Base-by-base conservation (phyloP, 2,797 vertebrate genomes). In the Aeoliscus strigatus region DNA sequence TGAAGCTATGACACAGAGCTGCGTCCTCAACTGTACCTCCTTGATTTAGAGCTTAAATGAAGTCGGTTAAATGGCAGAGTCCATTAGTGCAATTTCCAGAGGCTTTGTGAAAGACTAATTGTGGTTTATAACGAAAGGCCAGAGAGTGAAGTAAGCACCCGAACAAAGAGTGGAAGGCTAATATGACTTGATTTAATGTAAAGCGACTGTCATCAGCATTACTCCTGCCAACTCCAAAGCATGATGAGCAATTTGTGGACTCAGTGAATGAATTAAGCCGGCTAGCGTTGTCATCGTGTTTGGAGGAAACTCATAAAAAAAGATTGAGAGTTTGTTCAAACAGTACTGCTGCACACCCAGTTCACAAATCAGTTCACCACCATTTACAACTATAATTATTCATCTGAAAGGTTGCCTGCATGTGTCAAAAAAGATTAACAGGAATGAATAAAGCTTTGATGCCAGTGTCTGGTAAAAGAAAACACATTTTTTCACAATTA, bases 91-190 rank as follows among this genome's bases (percentile, higher is more conserved):
- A 62, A 73, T 73, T 81, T 83, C 67, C 60, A 65, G 63, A 48
- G 52, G 71, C 70, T 70, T 86, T 82, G 86, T 82, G 73, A 84
- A 79, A 64, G 70, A 62, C 66, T 86, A 86, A 84, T 86, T 87
- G 80, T 78, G 60, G 68, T 60, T 73, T 69, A 39, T 18, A 62
- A 34, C 75, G 50, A 73, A 78, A 67, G 51, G 44, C 71, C 38
- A 46, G 28, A 42, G 44, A 54, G 57, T 38, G 48, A 57, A 37
- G 48, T 60, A 63, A 69, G 47, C 51, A 51, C 44, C 48, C 31
- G 32, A 52, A 9, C 11, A 54, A 35, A 46, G 26, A 40, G 23
- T 26, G 41, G 30, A n/a, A 55, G 42, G 56, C 38, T 73, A 57
- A 66, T 55, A 46, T 60, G 52, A 37, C 41, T 39, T 73, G 60